These are phyloP conservation scores for Galbula dea DNA, from an alignment of 2,113 vertebrate species.

Conservation along the genomic window DNA sequence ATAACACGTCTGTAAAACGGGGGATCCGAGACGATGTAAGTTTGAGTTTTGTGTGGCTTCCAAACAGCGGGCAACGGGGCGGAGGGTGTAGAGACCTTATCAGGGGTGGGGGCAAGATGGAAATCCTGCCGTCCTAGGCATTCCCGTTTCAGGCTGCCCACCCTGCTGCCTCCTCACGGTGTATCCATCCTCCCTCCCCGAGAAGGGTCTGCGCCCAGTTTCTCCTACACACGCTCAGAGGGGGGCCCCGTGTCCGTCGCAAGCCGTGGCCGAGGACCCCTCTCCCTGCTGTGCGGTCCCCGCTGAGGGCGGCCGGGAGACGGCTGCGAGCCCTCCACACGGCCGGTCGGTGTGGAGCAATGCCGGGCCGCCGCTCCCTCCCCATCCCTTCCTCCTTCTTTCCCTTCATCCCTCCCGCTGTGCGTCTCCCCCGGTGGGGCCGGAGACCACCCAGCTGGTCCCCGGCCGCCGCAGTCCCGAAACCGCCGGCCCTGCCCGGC, in stretches of 20 bases:
- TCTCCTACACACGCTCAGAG: neutral
- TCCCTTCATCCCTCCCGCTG: neutral
- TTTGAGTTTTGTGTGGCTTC: neutral
- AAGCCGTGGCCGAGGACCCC: neutral
- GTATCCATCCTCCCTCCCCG: too few relatives aligned
- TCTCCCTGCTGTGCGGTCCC: neutral
- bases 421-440: neutral
- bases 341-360: neutral
- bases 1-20: neutral
- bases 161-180: too few relatives aligned
- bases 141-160: neutral
- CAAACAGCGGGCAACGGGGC: neutral
- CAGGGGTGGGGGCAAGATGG: neutral
- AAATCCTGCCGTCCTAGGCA: neutral
- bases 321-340: neutral
- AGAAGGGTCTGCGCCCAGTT: neutral
- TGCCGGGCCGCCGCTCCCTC: neutral
- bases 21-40: fast-evolving
- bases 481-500: neutral
- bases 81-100: neutral
- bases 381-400: neutral
- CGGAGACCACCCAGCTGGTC: slow-evolving; percentile 36
- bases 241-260: neutral
- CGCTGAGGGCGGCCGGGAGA: neutral
- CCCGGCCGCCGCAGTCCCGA: neutral